Percentiles rank a stretch among this genome's conserved stretches.
Evolutionary conservation across 2,888 invertebrate species (phyloP).

Genomic region (Latrodectus elegans): DNA sequence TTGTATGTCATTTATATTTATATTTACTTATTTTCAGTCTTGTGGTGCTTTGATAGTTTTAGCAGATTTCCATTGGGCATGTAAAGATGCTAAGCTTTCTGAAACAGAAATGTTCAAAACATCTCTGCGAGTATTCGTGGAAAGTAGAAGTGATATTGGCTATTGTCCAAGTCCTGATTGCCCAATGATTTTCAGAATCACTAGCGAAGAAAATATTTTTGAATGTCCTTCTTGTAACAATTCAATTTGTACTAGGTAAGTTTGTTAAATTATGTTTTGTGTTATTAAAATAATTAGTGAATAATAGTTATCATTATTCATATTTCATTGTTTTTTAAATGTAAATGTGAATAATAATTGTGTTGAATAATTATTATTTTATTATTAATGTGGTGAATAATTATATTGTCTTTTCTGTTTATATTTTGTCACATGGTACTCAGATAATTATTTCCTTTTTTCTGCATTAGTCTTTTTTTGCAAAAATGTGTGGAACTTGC

Average conservation of each 20-base stretch:
- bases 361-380: neutral
- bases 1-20: neutral
- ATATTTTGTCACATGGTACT: neutral
- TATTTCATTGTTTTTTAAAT: neutral
- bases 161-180: slow-evolving; percentile 62
- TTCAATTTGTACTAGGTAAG: slow-evolving; percentile 52
- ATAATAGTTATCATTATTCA: neutral
- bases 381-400: neutral
- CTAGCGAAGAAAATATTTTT: slow-evolving; percentile 21
- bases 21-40: neutral
- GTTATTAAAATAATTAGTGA: neutral
- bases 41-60: slow-evolving; percentile 32
- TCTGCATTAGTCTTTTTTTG: too few relatives aligned
- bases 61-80: slow-evolving; percentile 52
- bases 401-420: neutral
- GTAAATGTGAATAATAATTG: neutral
- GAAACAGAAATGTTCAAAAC: slow-evolving; percentile 24
- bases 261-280: neutral
- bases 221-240: slow-evolving; percentile 40
- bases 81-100: slow-evolving; percentile 36
- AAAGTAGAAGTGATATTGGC: slow-evolving; percentile 24
- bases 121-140: slow-evolving; percentile 35
- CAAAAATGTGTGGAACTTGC: too few relatives aligned
- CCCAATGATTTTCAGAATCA: slow-evolving; percentile 51
- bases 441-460: too few relatives aligned